phyloP scores from a whole-genome alignment of 2,113 vertebrate genomes.

The Cephalopterus ornatus region DNA sequence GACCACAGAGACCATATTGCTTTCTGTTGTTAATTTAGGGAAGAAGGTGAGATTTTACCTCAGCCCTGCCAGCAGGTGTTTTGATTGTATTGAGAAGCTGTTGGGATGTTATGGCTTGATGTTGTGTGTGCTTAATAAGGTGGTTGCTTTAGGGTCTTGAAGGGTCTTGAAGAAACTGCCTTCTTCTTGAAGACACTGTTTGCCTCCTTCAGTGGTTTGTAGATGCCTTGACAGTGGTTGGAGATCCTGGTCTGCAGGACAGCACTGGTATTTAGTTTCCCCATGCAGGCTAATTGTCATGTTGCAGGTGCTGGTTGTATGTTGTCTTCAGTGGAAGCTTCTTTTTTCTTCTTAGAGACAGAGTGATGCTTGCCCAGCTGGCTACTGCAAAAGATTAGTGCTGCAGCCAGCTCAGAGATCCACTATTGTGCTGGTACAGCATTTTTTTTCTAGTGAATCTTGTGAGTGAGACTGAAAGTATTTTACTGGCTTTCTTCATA shows the following conservation, averaged over 20 bases:
- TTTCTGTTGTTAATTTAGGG: not conserved
- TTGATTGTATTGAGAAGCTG: not conserved
- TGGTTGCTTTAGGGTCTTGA: not conserved
- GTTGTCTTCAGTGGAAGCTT: not conserved
- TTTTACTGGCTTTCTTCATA: not conserved
- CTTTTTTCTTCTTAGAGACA: not conserved
- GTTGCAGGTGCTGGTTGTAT: not conserved
- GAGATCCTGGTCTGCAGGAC: not conserved
- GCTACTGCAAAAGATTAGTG: not conserved
- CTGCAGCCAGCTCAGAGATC: not conserved
- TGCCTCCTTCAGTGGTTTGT: not conserved
- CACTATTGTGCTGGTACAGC: not conserved
- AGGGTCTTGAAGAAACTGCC: not conserved
- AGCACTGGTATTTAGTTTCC: not conserved
- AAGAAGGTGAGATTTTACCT: not conserved
- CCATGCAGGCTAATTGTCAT: not conserved
- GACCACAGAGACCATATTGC: rapidly evolving
- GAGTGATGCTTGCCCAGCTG: not conserved
- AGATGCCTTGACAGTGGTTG: not conserved
- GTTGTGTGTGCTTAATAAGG: not conserved
- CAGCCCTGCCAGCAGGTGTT: not conserved
- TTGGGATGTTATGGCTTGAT: not conserved
- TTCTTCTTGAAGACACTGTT: not conserved
- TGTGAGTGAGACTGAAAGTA: not conserved
- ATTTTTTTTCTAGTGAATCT: not conserved